Percentiles rank a stretch among this genome's conserved stretches.
phyloP scores from a whole-genome alignment of 2,888 invertebrate species.

The Nomada fabriciana region DNA sequence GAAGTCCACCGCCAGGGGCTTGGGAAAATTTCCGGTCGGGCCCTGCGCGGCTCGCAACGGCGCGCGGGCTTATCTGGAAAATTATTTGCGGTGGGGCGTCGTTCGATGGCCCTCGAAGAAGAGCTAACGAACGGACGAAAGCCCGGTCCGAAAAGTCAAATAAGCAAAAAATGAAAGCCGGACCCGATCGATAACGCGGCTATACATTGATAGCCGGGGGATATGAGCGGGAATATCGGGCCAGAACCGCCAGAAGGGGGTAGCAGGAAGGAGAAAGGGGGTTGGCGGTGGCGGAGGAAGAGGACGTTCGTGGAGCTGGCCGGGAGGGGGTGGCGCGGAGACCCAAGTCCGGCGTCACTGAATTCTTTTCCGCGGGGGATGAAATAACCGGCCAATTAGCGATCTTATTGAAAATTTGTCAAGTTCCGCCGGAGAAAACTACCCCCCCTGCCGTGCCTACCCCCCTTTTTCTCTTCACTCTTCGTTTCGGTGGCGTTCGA shows the following conservation, averaged over 20 bases:
- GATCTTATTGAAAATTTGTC: conserved; percentile 76
- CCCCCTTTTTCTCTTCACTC: background rate
- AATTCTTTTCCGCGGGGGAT: conserved; percentile 69
- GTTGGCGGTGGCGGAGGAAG: conserved; percentile 7
- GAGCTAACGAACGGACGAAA: conserved; percentile 73
- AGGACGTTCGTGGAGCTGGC: conserved; percentile 3
- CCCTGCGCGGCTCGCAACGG: conserved; percentile 32
- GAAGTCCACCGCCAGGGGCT: conserved; percentile 5
- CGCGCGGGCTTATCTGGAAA: conserved; percentile 66
- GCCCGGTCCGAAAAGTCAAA: conserved; percentile 77
- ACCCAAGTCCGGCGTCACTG: conserved; percentile 67
- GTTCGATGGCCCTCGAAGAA: conserved; percentile 78
- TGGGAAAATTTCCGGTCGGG: conserved; percentile 36
- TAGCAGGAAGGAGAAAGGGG: background rate
- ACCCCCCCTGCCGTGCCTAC: conserved; percentile 4
- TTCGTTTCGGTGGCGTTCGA: background rate
- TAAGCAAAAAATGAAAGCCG: conserved; percentile 79
- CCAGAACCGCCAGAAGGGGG: conserved; percentile 22
- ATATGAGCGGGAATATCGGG: conserved; percentile 72
- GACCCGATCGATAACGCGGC: conserved; percentile 75
- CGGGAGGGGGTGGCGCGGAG: conserved; percentile 2
- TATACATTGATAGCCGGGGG: conserved; percentile 75
- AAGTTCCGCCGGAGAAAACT: conserved; percentile 64
- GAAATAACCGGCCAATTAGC: conserved; percentile 76
- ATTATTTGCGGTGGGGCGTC: conserved; percentile 72